Evolutionary conservation across 2,113 vertebrate species (phyloP).

Genomic region (Phocoena phocoena): DNA sequence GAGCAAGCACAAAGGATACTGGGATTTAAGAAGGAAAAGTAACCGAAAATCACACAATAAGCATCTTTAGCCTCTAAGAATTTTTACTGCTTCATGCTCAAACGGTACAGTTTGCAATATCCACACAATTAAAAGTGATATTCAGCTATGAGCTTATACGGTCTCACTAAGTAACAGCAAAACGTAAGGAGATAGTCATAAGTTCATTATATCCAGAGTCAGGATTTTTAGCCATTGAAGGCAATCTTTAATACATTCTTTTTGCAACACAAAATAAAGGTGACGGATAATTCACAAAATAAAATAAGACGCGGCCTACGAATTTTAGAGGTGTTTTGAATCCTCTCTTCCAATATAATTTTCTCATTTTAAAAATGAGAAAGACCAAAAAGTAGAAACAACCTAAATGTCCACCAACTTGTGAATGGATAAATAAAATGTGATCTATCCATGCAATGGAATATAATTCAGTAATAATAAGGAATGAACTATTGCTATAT

Average conservation of each 20-base stretch:
- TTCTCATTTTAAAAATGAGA: conserved; percentile 28
- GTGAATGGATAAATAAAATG: not conserved
- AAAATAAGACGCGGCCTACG: not conserved
- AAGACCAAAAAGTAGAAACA: not conserved
- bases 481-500: not conserved
- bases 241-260: not conserved
- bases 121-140: not conserved
- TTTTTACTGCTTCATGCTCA: not conserved
- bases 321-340: conserved; percentile 18
- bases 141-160: not conserved
- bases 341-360: not conserved
- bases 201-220: not conserved
- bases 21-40: conserved; percentile 11
- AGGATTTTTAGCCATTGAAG: not conserved
- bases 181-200: not conserved
- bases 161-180: not conserved
- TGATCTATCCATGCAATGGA: not conserved
- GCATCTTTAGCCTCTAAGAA: not conserved
- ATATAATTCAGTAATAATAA: not conserved
- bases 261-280: not conserved
- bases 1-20: conserved; percentile 6
- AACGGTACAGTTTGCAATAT: not conserved
- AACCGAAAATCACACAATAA: not conserved
- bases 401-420: not conserved
- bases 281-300: not conserved